Base-by-base conservation (phyloP, 2,113 vertebrate species). In the Cyrtonyx montezumae region DNA sequence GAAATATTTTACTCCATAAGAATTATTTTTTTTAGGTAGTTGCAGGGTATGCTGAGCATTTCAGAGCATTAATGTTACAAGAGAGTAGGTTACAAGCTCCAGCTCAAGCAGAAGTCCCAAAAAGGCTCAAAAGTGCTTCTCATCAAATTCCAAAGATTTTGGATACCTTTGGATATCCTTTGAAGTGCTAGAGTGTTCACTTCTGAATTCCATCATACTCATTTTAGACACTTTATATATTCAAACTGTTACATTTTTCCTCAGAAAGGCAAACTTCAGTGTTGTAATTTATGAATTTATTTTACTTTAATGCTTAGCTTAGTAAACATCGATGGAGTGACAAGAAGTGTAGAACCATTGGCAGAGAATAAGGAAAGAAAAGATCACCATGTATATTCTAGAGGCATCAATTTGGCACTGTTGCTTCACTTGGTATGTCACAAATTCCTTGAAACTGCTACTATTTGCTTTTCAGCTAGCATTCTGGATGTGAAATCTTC, bases 391-490 rank as follows among this genome's bases (percentile, higher is more conserved):
- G 7, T 51, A 18, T 59, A 19, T 17, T 58, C 62, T 48, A 22
- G 40, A 36, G 81, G 40, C 26, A 68, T 55, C 11, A 19, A 2
- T 66, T 11, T 55, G 21, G 56, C 28, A 30, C 8, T 0, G 0
- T 62, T 61, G 23, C 11, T 70, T 88, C 11, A 51, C n/a, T 51
- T 43, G 73, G 4, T 15, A 59, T 17, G 8, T 43, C 42, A 62
- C 8, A 18, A 13, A 76, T 71, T 76, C 53, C 36, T 46, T 42
- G 23, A 26, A 71, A 51, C 17, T 8, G 3, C 45, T 79, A 32
- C 11, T 6, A 8, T 40, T 16, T 40, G 19, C 23, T 70, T 79
- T 34, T 34, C 40, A 70, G 19, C 4, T 43, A 51, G 11, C 13
- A 28, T 28, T 48, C 26, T 55, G 28, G 19, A 48, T 55, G 28